phyloP scores from a whole-genome alignment of 2,113 vertebrate species.

The Corythornis madagascariensis region DNA sequence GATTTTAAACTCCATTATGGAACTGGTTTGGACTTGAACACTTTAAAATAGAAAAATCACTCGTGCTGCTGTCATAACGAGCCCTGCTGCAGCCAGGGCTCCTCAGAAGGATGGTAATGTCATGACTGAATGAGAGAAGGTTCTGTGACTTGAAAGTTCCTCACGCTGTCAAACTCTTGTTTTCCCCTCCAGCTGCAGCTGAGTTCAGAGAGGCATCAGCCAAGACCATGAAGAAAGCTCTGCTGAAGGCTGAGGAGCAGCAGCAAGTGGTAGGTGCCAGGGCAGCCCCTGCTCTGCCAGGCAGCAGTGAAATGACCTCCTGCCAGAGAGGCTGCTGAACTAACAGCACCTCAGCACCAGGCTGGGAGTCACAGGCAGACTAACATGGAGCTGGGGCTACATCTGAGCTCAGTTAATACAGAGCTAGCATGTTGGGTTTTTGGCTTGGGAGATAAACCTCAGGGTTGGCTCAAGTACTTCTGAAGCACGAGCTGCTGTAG shows the following conservation, averaged over 20 bases:
- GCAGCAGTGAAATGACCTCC: background rate
- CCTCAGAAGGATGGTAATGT: background rate
- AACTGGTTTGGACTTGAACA: background rate
- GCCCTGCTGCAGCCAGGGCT: background rate
- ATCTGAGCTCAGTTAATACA: background rate
- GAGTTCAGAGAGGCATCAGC: conserved; percentile 36
- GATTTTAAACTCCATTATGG: background rate
- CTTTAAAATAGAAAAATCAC: background rate
- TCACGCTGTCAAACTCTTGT: background rate
- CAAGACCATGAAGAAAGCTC: background rate
- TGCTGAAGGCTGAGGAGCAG: conserved; percentile 32
- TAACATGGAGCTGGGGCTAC: background rate
- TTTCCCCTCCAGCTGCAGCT: conserved; percentile 27
- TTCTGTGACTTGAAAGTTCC: background rate
- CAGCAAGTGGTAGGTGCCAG: conserved; percentile 39
- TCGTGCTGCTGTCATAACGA: background rate
- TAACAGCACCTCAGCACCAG: background rate
- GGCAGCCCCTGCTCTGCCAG: background rate
- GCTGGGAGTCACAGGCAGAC: background rate
- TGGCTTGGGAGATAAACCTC: background rate
- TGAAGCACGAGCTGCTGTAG: background rate
- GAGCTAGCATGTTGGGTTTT: background rate
- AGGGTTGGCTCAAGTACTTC: background rate
- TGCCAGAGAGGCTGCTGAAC: background rate
- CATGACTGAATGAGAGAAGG: fast-evolving